These are phyloP conservation scores for Clunio marinus DNA, from an alignment of 2,888 invertebrate species.

Conservation along the genomic window DNA sequence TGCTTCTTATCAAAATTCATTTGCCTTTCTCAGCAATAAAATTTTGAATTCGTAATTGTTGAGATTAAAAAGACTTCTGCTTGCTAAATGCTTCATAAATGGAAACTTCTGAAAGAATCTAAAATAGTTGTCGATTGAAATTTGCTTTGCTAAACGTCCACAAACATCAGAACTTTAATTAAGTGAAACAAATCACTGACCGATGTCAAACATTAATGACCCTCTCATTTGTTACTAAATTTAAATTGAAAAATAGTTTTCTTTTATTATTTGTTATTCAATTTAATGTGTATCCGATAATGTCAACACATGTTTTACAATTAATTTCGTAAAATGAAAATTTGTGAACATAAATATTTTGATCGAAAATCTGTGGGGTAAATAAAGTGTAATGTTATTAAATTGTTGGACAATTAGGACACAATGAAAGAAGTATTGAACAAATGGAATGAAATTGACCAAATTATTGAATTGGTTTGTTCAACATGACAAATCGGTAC, in stretches of 20 bases:
- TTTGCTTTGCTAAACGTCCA: background rate
- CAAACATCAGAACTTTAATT: background rate
- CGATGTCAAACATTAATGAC: background rate
- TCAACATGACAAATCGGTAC: slow-evolving; percentile 22
- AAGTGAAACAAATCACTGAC: background rate
- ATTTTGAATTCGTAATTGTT: background rate
- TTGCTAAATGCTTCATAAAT: no score
- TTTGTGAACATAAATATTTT: slow-evolving; percentile 14
- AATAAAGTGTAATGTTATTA: slow-evolving; percentile 4
- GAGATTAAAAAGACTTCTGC: background rate
- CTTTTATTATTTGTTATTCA: no score
- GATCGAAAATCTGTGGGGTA: background rate
- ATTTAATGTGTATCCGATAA: background rate
- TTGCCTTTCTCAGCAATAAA: background rate
- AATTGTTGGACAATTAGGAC: slow-evolving; percentile 33
- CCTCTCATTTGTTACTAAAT: no score
- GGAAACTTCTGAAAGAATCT: background rate
- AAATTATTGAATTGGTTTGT: slow-evolving; percentile 16
- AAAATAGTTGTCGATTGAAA: background rate
- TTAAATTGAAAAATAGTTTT: no score
- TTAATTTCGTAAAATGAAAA: slow-evolving; percentile 3
- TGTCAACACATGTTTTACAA: slow-evolving; percentile 17
- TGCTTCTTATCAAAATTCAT: background rate
- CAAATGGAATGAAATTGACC: slow-evolving; percentile 26
- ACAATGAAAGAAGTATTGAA: background rate